Evolutionary conservation across 2,113 vertebrate genomes (phyloP), one percentile per base, ranked within the genome.

Genomic region (Leptosomus discolor): DNA sequence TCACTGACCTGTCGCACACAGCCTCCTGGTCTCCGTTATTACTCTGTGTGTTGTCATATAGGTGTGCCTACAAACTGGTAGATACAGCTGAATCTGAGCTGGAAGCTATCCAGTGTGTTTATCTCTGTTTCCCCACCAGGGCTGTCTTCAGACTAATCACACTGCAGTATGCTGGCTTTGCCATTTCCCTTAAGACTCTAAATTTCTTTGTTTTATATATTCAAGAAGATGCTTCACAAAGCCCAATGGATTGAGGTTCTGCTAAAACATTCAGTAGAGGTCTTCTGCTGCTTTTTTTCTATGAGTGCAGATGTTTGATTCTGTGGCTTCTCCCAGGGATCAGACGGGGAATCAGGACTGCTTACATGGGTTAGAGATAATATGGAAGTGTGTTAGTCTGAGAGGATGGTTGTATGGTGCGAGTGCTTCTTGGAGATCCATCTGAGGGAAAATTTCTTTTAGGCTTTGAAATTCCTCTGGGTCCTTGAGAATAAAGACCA

Each of bases 21-120:
- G 20, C 29, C 37, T 79, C 39, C n/a, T 71, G 53, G 34, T 56
- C 26, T 79, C 53, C 1, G 1, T 54, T 80, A 30, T 34, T 34
- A 34, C 13, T 1, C 0, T 8, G 43, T 30, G 10, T 53, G 29
- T 43, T 60, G 24, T 54, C 23, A 12, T 6, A 14, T 3, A 48
- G 65, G 5, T 32, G 32, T 63, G n/a, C 15, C 13, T 85, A 24
- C 34, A 43, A 18, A 68, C 41, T n/a, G 36, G 56, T 11, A 22
- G 41, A 37, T 39, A 11, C 8, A 12, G 39, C 23, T 65, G 51
- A 53, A 63, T 23, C 53, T 41, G 36, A 57, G 34, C 64, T 78
- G 65, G 70, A 54, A 71, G 53, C 76, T 46, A 0, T 14, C 63
- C 48, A 20, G 22, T 7, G 14, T 17, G 17, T 48, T 56, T 61